These are phyloP conservation scores for Sarcophilus harrisii DNA, from an alignment of 2,797 vertebrate genomes.

Conservation along the genomic window DNA sequence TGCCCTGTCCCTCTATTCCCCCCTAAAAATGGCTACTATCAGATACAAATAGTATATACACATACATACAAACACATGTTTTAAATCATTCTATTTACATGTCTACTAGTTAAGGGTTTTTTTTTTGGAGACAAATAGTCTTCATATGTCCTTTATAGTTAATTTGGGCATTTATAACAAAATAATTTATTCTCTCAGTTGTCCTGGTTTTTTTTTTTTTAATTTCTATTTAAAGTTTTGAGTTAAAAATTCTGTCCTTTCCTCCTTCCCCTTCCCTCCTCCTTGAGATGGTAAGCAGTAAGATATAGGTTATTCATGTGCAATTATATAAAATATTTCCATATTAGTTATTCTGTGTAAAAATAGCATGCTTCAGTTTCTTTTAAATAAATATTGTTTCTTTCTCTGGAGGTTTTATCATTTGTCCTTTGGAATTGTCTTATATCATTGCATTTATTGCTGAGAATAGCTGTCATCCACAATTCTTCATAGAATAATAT, in stretches of 20 bases:
- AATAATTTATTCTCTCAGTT: not conserved
- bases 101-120: too few species aligned
- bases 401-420: not conserved
- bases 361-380: not conserved
- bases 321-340: not conserved
- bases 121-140: not conserved
- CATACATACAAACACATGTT: too few species aligned
- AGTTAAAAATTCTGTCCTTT: not conserved
- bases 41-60: too few species aligned
- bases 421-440: not conserved
- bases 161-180: not conserved
- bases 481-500: not conserved
- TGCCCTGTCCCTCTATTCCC: too few species aligned
- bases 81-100: too few species aligned
- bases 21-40: too few species aligned
- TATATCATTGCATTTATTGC: not conserved
- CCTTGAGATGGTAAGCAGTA: not conserved
- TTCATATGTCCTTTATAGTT: not conserved
- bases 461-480: not conserved
- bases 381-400: not conserved
- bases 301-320: not conserved
- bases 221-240: not conserved
- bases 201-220: not conserved
- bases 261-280: too few species aligned
- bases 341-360: not conserved